Conservation (phyloP, 2,888 invertebrate genomes). For the Galerucella calmariensis region DNA sequence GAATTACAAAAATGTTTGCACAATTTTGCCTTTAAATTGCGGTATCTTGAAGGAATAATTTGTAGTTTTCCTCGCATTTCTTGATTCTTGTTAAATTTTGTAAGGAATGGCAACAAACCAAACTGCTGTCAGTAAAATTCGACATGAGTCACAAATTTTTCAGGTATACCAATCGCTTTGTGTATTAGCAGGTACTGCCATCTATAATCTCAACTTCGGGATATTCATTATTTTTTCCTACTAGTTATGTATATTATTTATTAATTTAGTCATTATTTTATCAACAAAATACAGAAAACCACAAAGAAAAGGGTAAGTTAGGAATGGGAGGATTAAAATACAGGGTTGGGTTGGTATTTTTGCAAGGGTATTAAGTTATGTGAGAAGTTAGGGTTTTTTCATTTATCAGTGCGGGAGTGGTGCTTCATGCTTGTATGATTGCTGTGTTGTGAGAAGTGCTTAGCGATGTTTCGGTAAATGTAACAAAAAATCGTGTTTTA, state of each 20-base stretch:
- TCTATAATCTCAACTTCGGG: not conserved
- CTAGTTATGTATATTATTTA: too few species aligned
- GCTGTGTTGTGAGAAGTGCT: constrained; percentile 35
- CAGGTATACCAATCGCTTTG: not conserved
- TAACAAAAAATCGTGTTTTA: constrained; percentile 51
- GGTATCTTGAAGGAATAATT: not conserved
- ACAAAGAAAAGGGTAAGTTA: too few species aligned
- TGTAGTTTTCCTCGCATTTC: not conserved
- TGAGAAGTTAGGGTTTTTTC: constrained; percentile 48
- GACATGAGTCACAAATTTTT: not conserved
- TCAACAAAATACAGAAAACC: too few species aligned
- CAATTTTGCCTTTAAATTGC: not conserved
- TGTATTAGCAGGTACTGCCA: not conserved
- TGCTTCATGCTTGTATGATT: constrained; percentile 51
- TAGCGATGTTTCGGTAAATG: constrained; percentile 48
- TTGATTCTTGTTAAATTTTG: not conserved
- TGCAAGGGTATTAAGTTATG: constrained; percentile 9
- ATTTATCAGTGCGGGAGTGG: constrained; percentile 58
- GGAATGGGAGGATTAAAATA: not conserved
- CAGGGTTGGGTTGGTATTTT: constrained; percentile 10
- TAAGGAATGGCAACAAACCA: not conserved
- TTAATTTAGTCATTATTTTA: too few species aligned
- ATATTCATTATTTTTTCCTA: not conserved
- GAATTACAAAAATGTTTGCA: not conserved
- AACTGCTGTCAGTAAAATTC: not conserved